These are phyloP conservation scores for Phalloptychus januarius DNA, from an alignment of 2,797 vertebrate genomes.

Conservation along the genomic window DNA sequence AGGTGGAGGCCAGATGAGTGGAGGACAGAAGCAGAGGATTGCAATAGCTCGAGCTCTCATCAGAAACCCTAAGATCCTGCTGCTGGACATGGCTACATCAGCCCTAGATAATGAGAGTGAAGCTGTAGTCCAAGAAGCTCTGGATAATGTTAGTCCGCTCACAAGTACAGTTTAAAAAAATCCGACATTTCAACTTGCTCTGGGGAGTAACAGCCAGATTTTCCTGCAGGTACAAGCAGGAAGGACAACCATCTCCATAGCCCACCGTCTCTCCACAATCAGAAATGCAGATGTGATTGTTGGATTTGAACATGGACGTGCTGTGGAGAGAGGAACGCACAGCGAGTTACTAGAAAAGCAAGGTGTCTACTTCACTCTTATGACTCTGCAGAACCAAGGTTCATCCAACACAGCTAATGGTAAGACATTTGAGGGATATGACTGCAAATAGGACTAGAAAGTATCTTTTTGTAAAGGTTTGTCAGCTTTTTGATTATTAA, in stretches of 20 bases:
- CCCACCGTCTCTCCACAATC: slow-evolving; percentile 85
- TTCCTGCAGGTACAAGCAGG: slow-evolving; percentile 73
- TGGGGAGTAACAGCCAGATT: neutral
- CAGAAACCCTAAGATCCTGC: slow-evolving; percentile 82
- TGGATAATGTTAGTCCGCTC: slow-evolving; percentile 72
- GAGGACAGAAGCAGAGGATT: slow-evolving; percentile 86
- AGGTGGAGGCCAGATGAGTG: slow-evolving; percentile 86
- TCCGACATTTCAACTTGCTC: neutral
- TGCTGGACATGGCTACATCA: slow-evolving; percentile 85
- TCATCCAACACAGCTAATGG: slow-evolving; percentile 53
- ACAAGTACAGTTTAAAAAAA: neutral
- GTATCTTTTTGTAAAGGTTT: neutral
- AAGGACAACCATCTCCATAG: slow-evolving; percentile 84
- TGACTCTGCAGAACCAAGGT: slow-evolving; percentile 82
- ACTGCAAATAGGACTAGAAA: neutral
- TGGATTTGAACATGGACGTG: slow-evolving; percentile 82
- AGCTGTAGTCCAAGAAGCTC: slow-evolving; percentile 78
- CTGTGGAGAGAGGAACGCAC: slow-evolving; percentile 83
- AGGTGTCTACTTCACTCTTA: slow-evolving; percentile 85
- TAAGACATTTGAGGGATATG: slow-evolving; percentile 31
- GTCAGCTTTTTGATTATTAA: neutral
- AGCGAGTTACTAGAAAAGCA: slow-evolving; percentile 75
- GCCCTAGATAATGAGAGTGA: slow-evolving; percentile 86
- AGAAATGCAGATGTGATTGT: slow-evolving; percentile 82
- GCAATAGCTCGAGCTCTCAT: slow-evolving; percentile 83